Evolutionary conservation across 1,140 invertebrate species (phyloP).

Genomic region (Hylaeus volcanicus): DNA sequence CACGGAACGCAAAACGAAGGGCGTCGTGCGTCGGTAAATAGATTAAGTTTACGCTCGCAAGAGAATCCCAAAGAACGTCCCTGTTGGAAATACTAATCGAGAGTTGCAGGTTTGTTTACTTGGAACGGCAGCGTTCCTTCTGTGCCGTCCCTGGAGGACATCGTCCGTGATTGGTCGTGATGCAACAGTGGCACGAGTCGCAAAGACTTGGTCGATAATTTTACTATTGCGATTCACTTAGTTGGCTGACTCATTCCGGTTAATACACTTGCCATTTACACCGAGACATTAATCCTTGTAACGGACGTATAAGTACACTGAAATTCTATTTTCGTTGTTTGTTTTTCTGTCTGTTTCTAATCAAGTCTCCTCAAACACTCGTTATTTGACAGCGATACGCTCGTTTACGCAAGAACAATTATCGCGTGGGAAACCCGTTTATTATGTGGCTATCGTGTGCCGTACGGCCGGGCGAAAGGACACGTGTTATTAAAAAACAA

Average conservation of each 20-base stretch:
- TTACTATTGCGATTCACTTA: background rate
- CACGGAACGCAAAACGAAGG: too few relatives aligned
- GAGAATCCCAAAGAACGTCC: too few relatives aligned
- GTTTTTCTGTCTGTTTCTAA: background rate
- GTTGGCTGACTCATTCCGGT: background rate
- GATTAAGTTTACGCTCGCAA: too few relatives aligned
- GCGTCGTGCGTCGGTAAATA: too few relatives aligned
- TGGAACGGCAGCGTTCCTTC: background rate
- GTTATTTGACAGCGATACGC: background rate
- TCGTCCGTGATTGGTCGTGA: background rate
- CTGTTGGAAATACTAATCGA: too few relatives aligned
- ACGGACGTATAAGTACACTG: background rate
- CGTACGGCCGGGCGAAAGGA: background rate
- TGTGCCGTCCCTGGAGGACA: background rate
- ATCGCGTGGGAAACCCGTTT: background rate
- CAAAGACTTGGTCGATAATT: background rate
- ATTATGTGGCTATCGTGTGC: background rate
- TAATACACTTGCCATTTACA: too few relatives aligned
- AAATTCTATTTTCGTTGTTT: background rate
- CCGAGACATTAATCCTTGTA: background rate
- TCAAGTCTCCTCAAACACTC: background rate
- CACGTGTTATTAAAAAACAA: background rate
- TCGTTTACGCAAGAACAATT: background rate
- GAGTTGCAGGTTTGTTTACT: background rate
- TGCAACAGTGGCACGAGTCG: background rate